Evolutionary conservation across 2,888 invertebrate species (phyloP).

Genomic region (Idaea biselata): DNA sequence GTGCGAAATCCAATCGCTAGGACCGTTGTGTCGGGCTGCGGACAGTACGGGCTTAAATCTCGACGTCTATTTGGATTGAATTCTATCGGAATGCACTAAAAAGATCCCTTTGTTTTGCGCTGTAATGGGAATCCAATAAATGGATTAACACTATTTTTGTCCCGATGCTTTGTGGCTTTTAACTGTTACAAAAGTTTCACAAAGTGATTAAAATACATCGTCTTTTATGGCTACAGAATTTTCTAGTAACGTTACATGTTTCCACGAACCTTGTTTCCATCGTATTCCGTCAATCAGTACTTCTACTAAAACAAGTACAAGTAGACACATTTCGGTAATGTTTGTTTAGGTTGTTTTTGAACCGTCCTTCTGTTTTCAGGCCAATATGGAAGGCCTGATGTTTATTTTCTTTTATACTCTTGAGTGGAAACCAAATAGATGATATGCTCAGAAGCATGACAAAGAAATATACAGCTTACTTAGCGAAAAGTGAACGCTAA

Average conservation of each 20-base stretch:
- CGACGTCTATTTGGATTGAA: conserved; percentile 7
- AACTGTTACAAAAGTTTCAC: background rate
- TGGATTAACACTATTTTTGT: background rate
- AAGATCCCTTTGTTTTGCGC: background rate
- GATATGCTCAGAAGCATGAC: background rate
- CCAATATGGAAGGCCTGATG: background rate
- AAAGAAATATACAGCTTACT: background rate
- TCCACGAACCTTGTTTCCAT: background rate
- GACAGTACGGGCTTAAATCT: conserved; percentile 10
- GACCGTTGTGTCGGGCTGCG: conserved; percentile 8
- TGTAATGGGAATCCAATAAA: conserved; percentile 1
- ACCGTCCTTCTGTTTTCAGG: background rate
- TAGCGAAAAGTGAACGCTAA: background rate
- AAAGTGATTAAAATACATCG: background rate
- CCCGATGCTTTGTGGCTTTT: background rate
- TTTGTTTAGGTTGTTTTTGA: conserved; percentile 2
- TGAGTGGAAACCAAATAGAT: conserved; percentile 4
- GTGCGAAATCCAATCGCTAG: conserved; percentile 17
- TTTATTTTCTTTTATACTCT: conserved; percentile 2
- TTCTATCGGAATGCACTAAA: conserved; percentile 6
- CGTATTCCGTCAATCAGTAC: background rate
- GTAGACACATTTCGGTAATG: background rate
- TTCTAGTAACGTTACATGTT: background rate
- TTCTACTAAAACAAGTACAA: background rate
- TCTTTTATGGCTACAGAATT: background rate